Base-by-base conservation (phyloP, 2,888 invertebrate species). In the Eretmocerus hayati region DNA sequence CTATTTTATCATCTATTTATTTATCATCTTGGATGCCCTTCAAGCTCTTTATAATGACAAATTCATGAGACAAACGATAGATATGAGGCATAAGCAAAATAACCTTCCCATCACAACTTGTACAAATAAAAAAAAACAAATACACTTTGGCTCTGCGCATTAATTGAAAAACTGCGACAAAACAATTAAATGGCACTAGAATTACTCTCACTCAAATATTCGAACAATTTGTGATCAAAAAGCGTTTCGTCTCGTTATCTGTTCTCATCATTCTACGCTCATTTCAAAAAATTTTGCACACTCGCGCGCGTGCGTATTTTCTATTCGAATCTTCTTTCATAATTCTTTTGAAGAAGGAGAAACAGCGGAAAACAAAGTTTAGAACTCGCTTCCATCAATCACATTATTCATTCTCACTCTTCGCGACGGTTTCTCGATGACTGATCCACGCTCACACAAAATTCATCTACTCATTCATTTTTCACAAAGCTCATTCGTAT, bases 141-240 rank as follows among this genome's bases (percentile, higher is more conserved):
- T 74, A 75, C 72, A 75, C 75, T 76, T 76, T 76, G 75, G 76
- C 74, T 74, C 63, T 74, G n/a, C 66, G 67, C 69, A 70, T 74
- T 69, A 73, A 74, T 72, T 67, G 66, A 70, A 68, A 66, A 67
- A 69, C 66, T 67, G 59, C 60, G 62, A 63, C 62, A 59, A 61
- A 72, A 72, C 71, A 74, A 74, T 70, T 72, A 71, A 77, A 77
- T 77, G 77, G 76, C 76, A 77, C 76, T 75, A 74, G 68, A 72
- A 74, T 73, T 72, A 70, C 67, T 73, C 70, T 72, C 67, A 68
- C 69, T 69, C 64, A 61, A 64, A 62, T 67, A 64, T 64, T 63
- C 60, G 62, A 65, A 62, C 69, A 65, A 50, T 58, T 64, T 57
- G 62, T 61, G 61, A 65, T 64, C 61, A 61, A 64, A 64, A 66